phyloP scores from a whole-genome alignment of 2,797 vertebrate species.

The Enteromius argenteus region DNA sequence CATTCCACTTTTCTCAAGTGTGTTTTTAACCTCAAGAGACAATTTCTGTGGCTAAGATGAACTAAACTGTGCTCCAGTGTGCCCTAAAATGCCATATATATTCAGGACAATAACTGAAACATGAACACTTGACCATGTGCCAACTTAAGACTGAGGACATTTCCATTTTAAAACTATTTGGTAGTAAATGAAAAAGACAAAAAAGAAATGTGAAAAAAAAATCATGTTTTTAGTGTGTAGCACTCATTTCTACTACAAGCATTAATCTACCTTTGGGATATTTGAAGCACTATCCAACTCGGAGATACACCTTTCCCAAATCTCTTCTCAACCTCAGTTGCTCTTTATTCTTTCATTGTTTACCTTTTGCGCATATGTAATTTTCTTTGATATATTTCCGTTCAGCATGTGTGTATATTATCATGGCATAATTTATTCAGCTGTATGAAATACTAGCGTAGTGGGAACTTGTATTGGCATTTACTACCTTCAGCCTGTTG shows the following conservation, averaged over 20 bases:
- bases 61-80: constrained; percentile 26
- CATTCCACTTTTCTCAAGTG: not conserved
- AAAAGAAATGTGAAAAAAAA: constrained; percentile 58
- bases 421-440: constrained; percentile 97
- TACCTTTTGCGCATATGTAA: constrained; percentile 63
- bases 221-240: constrained; percentile 61
- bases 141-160: constrained; percentile 57
- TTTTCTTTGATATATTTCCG: constrained; percentile 72
- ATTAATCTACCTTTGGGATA: constrained; percentile 60
- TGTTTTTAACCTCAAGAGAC: constrained; percentile 27
- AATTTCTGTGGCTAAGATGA: constrained; percentile 28
- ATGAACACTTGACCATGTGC: constrained; percentile 53
- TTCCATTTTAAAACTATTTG: constrained; percentile 70
- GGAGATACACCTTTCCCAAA: constrained; percentile 44
- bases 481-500: constrained; percentile 91
- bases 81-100: constrained; percentile 33
- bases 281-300: constrained; percentile 64
- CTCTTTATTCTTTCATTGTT: constrained; percentile 58
- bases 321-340: constrained; percentile 48
- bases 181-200: constrained; percentile 63
- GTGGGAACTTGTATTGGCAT: constrained; percentile 90
- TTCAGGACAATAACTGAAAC: constrained; percentile 43
- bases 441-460: constrained; percentile 94
- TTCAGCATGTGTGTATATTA: constrained; percentile 86
- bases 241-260: constrained; percentile 64